A percentile compares a stretch with the other conserved stretches of the same genome.
These are phyloP conservation scores for Tethea ocularis DNA, from an alignment of 2,888 invertebrate species.

Conservation along the genomic window DNA sequence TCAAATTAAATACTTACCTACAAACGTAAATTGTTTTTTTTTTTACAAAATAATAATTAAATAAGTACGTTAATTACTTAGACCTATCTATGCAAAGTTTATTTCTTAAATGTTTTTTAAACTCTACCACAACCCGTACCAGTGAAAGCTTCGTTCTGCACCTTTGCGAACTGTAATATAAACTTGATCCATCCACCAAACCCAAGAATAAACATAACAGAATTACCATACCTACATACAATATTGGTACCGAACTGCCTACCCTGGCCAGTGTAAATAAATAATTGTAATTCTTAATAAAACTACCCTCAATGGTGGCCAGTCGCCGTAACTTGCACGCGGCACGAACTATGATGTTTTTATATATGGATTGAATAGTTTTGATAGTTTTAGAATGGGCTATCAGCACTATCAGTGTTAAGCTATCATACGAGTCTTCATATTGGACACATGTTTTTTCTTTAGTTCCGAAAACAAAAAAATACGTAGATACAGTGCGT, in stretches of 20 bases:
- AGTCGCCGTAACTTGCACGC: slow-evolving; percentile 67
- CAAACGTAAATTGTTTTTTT: no score
- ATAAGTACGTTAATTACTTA: no score
- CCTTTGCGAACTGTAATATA: background rate
- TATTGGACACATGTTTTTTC: no score
- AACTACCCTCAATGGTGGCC: slow-evolving; percentile 61
- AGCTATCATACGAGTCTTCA: no score
- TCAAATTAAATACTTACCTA: no score
- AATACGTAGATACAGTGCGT: no score
- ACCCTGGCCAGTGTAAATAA: slow-evolving; percentile 59
- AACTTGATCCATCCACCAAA: slow-evolving; percentile 18
- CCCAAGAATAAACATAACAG: slow-evolving; percentile 29
- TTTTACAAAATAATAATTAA: no score
- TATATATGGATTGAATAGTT: slow-evolving; percentile 19
- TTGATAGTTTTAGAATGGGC: slow-evolving; percentile 42
- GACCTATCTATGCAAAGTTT: no score
- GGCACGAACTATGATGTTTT: slow-evolving; percentile 49
- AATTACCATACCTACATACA: slow-evolving; percentile 56
- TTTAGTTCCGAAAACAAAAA: no score
- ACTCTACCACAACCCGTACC: no score
- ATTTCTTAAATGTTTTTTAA: no score
- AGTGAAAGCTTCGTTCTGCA: no score
- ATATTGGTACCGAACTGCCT: slow-evolving; percentile 35
- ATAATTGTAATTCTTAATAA: slow-evolving; percentile 80
- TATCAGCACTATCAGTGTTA: background rate